phyloP scores from a whole-genome alignment of 2,888 invertebrate genomes.

The Apamea sordens region DNA sequence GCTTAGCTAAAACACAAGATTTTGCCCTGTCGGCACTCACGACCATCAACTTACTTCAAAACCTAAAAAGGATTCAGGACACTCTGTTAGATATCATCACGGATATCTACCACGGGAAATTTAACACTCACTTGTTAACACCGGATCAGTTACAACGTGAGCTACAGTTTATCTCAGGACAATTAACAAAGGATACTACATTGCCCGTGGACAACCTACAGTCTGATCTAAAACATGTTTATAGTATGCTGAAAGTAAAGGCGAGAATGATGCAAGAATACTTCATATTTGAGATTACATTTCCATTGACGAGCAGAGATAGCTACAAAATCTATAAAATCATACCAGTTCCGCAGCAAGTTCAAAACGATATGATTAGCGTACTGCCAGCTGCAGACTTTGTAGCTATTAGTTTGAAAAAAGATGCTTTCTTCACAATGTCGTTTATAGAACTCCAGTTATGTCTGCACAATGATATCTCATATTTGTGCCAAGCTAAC shows the following conservation, averaged over 20 bases:
- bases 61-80: no score
- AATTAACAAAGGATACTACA: no score
- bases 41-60: no score
- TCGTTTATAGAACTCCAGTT: neutral
- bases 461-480: slow-evolving; percentile 1
- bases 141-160: no score
- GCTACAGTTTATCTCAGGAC: no score
- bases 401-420: neutral
- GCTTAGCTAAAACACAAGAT: no score
- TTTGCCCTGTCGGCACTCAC: no score
- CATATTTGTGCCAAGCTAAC: slow-evolving; percentile 19
- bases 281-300: slow-evolving; percentile 30
- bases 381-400: neutral
- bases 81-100: no score
- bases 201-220: neutral
- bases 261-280: slow-evolving; percentile 30
- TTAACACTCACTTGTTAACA: no score
- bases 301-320: slow-evolving; percentile 27
- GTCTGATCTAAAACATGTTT: no score
- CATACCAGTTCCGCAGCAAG: slow-evolving; percentile 18
- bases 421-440: neutral
- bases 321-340: slow-evolving; percentile 32
- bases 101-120: no score
- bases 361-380: slow-evolving; percentile 17
- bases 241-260: neutral